A percentile compares a stretch with the other conserved stretches of the same genome.
These are phyloP conservation scores for Melanotaenia boesemani DNA, from an alignment of 2,797 vertebrate genomes.

Conservation along the genomic window DNA sequence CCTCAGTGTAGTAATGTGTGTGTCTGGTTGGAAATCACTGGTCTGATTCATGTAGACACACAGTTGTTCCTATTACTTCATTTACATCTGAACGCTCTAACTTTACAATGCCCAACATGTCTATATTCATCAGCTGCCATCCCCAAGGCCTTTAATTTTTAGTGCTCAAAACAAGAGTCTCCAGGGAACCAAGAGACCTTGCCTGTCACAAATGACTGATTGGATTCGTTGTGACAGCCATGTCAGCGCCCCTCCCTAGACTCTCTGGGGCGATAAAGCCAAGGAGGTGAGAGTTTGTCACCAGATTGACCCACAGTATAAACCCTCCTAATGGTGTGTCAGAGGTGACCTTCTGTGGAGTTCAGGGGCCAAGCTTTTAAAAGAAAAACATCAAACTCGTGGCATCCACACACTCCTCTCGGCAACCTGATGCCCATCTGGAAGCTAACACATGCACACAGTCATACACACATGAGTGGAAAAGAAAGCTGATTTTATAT, in stretches of 20 bases:
- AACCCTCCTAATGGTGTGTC: conserved; percentile 61
- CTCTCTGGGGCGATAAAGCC: conserved; percentile 60
- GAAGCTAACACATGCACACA: conserved; percentile 37
- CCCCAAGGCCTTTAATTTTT: conserved; percentile 29
- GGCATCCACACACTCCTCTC: conserved; percentile 31
- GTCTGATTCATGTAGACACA: background rate
- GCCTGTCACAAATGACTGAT: conserved; percentile 67
- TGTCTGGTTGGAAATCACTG: background rate
- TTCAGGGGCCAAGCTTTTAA: conserved; percentile 77
- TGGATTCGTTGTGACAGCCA: conserved; percentile 68
- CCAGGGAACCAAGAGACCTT: conserved; percentile 40
- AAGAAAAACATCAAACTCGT: conserved; percentile 63
- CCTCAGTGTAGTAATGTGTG: background rate
- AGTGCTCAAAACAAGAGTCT: conserved; percentile 47
- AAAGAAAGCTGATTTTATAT: conserved; percentile 9
- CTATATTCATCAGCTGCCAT: conserved; percentile 55
- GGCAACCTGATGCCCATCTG: conserved; percentile 73
- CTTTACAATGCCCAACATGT: conserved; percentile 12
- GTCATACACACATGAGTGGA: background rate
- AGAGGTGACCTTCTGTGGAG: conserved; percentile 76
- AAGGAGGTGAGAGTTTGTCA: conserved; percentile 70
- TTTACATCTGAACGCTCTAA: conserved; percentile 40
- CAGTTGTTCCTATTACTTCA: background rate
- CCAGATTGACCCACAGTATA: conserved; percentile 59
- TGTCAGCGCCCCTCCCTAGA: conserved; percentile 44